Conservation (phyloP, 1,140 invertebrate species). For the Aphaenogaster floridana region DNA sequence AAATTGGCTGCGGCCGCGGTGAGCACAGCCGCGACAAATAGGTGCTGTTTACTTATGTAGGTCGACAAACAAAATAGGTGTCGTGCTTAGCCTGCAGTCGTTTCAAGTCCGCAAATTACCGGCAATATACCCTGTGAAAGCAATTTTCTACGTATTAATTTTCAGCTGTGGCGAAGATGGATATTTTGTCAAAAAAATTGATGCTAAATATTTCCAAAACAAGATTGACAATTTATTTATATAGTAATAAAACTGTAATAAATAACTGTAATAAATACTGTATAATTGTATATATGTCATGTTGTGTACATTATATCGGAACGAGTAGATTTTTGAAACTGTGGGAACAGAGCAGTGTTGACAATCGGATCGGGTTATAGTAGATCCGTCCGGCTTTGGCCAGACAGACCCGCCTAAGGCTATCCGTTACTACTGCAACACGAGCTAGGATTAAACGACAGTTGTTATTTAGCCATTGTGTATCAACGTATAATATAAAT, state of each 20-base stretch:
- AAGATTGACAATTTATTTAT: not conserved
- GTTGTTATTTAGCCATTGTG: not conserved
- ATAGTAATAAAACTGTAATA: not conserved
- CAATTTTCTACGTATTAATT: slow-evolving; percentile 29
- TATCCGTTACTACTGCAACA: slow-evolving; percentile 33
- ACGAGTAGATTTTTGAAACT: not conserved
- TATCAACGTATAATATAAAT: not conserved
- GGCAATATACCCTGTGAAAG: not conserved
- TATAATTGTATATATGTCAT: not conserved
- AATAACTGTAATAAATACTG: no score
- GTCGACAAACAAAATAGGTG: slow-evolving; percentile 73
- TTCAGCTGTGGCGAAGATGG: not conserved
- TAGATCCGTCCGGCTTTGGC: slow-evolving; percentile 10
- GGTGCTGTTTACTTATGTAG: slow-evolving; percentile 68
- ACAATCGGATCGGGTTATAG: not conserved
- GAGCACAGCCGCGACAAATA: slow-evolving; percentile 65
- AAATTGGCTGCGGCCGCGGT: slow-evolving; percentile 69
- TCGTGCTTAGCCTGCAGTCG: slow-evolving; percentile 62
- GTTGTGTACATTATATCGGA: not conserved
- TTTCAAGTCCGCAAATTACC: slow-evolving; percentile 11
- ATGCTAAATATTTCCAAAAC: not conserved
- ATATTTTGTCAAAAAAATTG: not conserved
- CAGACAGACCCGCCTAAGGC: not conserved
- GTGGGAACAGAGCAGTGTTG: not conserved
- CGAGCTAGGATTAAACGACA: slow-evolving; percentile 21